Evolutionary conservation across 2,888 invertebrate species (phyloP).

Genomic region (Glyphotaelius pellucidus): DNA sequence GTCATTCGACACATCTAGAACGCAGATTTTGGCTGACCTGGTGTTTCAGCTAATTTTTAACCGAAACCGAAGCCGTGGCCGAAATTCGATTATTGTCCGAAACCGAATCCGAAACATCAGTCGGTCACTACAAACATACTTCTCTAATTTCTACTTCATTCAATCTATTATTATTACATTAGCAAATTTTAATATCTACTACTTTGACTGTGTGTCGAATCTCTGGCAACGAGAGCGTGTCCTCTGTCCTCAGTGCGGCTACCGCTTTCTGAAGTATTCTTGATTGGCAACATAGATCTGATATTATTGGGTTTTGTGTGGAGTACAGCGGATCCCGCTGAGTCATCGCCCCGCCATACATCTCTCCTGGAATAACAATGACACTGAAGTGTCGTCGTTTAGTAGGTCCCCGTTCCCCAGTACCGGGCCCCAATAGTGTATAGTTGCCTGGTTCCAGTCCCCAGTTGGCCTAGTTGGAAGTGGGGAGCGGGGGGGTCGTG

Average conservation of each 20-base stretch:
- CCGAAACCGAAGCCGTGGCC: no score
- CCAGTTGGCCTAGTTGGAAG: background rate
- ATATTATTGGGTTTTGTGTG: background rate
- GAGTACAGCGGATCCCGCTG: background rate
- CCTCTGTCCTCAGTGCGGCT: background rate
- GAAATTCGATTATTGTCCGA: no score
- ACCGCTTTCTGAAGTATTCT: background rate
- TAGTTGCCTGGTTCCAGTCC: background rate
- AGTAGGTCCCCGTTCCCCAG: background rate
- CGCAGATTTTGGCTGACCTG: no score
- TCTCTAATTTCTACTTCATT: no score
- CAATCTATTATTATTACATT: background rate
- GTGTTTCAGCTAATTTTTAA: no score
- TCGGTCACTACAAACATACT: no score
- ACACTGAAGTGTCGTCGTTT: background rate
- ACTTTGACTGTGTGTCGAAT: background rate
- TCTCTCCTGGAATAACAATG: slow-evolving; percentile 23
- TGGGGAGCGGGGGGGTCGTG: background rate
- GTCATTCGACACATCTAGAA: no score
- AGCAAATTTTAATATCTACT: background rate
- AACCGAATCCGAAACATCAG: no score
- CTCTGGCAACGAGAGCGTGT: no score
- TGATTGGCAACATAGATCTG: background rate
- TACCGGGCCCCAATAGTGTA: background rate
- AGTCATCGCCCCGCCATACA: slow-evolving; percentile 19